Evolutionary conservation across 2,888 invertebrate species (phyloP), one percentile per base, ranked within the genome.

Genomic region (Cephus rjabovi): DNA sequence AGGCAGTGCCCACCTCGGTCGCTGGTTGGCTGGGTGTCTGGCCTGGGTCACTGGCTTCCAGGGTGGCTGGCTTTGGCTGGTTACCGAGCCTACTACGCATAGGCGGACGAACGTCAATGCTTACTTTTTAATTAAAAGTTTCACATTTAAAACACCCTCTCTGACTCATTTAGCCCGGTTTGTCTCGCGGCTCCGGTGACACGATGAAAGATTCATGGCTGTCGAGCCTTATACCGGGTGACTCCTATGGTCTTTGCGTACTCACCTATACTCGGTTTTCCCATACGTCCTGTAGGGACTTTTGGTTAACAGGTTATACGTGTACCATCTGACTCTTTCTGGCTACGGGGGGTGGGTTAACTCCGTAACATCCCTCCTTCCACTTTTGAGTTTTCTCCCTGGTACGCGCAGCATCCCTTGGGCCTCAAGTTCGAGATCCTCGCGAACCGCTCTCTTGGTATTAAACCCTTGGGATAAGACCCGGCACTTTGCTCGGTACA

Each of bases 391-490:
- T 30, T 35, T 33, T 35, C 71, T 71, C 74, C 34, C 74, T 9
- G 15, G 11, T 31, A 6, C 35, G 35, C 35, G 4, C 33, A 31
- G 80, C 80, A 81, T 88, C 87, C 86, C 87, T 12, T 74, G 86
- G 85, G 86, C 79, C 76, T 79, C 79, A 80, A 86, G 86, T 85
- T 86, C 85, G 86, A 87, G 85, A 81, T 83, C 84, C 84, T 85
- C 84, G 81, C 83, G 85, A 86, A 85, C 84, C 31, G 71, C 31
- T 71, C 70, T 40, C 83, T 86, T 83, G 85, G 87, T 89, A 89
- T 90, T 90, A 90, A 88, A 80, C 90, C 89, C 90, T 84, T 80
- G 90, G 90, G 89, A 89, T 87, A 86, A 87, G 87, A 87, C 88
- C 86, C 84, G 83, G 85, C 88, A 88, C 88, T 89, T 88, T 86